A percentile compares a stretch with the other conserved stretches of the same genome.
Conservation (phyloP, 2,113 vertebrate genomes). For the Corvus cornix region DNA sequence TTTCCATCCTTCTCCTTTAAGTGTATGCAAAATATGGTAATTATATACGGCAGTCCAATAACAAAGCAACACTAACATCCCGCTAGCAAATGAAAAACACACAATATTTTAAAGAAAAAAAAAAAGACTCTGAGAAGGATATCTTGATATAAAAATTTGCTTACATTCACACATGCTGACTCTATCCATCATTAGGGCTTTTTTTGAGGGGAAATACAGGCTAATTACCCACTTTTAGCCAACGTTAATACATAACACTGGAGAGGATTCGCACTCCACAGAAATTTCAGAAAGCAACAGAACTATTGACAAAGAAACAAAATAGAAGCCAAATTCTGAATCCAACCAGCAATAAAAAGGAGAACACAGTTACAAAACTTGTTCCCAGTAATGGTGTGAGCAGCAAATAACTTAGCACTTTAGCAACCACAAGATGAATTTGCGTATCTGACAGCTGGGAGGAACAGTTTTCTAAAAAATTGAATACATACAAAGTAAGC, state of each 20-base stretch:
- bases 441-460: background rate
- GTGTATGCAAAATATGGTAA: background rate
- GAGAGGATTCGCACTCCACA: background rate
- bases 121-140: background rate
- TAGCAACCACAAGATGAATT: background rate
- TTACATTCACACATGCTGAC: background rate
- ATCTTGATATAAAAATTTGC: background rate
- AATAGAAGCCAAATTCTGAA: background rate
- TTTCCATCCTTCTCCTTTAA: background rate
- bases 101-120: background rate
- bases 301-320: background rate
- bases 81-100: background rate
- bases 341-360: accelerated
- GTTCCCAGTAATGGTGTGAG: background rate
- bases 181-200: background rate
- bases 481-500: background rate
- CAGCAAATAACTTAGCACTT: background rate
- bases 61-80: background rate
- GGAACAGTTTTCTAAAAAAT: background rate
- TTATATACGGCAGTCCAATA: background rate
- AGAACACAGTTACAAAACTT: background rate
- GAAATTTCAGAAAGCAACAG: background rate
- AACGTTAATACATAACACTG: background rate
- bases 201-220: background rate
- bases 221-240: background rate